Evolutionary conservation across 1,140 invertebrate species (phyloP), one percentile per base, ranked within the genome.

Genomic region (Teleogryllus occipitalis): DNA sequence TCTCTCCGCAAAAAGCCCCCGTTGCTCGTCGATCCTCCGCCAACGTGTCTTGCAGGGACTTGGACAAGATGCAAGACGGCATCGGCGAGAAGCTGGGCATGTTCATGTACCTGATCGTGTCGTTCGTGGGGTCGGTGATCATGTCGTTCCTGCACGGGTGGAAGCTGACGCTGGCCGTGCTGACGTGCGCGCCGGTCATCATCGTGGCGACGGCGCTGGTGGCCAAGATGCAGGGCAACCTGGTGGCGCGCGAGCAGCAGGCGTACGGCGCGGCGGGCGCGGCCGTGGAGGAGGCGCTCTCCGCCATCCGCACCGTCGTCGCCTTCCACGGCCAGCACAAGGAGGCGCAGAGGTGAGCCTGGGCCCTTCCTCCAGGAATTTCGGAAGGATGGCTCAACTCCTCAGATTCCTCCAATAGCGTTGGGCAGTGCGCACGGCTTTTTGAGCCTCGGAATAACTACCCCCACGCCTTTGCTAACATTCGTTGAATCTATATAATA

Each of bases 21-120:
- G 10, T 74, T 7, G 27, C 27, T 75, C 21, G 18, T 74, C 39
- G 22, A 75, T 75, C 21, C 14, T 27, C 15, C 39, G n/a, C n/a
- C 39, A 39, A 46, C 47, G 39, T 72, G 79, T 21, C 77, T 82
- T 82, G 39, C 82, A 91, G 96, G 85, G 96, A 98, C 86, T 86
- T 98, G 74, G 92, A 95, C 81, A 96, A 96, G 85, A 91, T 97
- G 82, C 94, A 96, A 82, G 96, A 92, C 79, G 97, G 97, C 15
- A 95, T 98, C 18, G 96, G 95, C 0, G 96, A 98, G 87, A 98
- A 98, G 85, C 88, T 98, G 5, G 92, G 92, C 0, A 92, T 96
- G 81, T 93, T 97, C 81, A 86, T 94, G 0, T 93, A 94, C 83
- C 87, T 94, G 75, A 87, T 94, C 83, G 89, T 91, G 80, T 93